These are phyloP conservation scores for Salarias fasciatus DNA, from an alignment of 2,797 vertebrate species.

Conservation along the genomic window DNA sequence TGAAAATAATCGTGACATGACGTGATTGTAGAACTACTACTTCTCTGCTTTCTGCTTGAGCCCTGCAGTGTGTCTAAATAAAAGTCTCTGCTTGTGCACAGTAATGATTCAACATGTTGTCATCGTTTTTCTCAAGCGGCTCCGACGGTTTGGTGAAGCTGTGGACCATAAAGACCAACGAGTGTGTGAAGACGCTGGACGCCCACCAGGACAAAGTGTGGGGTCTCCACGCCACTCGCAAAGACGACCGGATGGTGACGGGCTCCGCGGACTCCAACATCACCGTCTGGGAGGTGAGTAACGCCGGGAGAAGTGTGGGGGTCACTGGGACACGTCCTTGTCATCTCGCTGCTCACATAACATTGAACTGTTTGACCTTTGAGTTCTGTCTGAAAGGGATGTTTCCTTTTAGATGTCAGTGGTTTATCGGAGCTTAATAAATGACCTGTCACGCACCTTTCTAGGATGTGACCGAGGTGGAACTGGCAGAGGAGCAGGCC, in stretches of 20 bases:
- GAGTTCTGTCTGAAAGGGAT: no score
- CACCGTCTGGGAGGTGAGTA: slow-evolving; percentile 89
- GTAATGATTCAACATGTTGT: background rate
- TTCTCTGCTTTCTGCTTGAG: background rate
- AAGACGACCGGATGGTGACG: slow-evolving; percentile 87
- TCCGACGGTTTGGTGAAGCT: slow-evolving; percentile 95
- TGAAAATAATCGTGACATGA: no score
- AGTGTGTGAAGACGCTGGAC: slow-evolving; percentile 94
- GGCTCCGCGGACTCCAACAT: slow-evolving; percentile 92
- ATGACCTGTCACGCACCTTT: background rate
- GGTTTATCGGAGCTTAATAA: background rate
- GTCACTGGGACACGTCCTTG: no score
- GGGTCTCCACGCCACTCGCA: slow-evolving; percentile 90
- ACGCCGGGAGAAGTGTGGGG: no score
- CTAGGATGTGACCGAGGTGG: slow-evolving; percentile 92
- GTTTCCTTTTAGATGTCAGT: no score
- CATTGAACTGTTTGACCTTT: no score
- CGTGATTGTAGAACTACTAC: no score
- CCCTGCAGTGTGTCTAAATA: background rate
- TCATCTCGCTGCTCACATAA: no score
- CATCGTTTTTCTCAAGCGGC: slow-evolving; percentile 80
- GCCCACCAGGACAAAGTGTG: slow-evolving; percentile 95
- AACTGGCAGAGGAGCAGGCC: slow-evolving; percentile 90
- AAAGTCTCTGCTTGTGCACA: no score
- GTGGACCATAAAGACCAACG: slow-evolving; percentile 97